phyloP scores from a whole-genome alignment of 1,140 invertebrate species.

The Cryptotermes secundus region DNA sequence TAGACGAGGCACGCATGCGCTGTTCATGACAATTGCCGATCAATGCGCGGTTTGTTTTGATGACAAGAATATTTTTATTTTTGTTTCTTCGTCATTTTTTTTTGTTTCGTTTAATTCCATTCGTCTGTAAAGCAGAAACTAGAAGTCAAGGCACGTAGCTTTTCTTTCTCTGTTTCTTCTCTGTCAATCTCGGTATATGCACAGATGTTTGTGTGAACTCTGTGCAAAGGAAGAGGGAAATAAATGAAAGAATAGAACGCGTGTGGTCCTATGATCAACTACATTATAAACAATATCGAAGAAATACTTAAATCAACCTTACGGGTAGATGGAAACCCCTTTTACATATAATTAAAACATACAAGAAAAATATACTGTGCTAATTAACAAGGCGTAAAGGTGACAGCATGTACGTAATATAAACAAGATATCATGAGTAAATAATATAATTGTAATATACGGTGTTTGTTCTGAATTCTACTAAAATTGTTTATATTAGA shows the following conservation, averaged over 20 bases:
- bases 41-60: constrained; percentile 16
- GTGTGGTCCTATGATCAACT: background rate
- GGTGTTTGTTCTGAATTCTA: no score
- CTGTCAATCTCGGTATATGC: background rate
- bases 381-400: no score
- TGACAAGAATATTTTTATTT: constrained; percentile 12
- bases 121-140: background rate
- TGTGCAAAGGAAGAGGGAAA: background rate
- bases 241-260: background rate
- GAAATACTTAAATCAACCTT: background rate
- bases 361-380: no score
- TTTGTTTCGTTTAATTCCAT: constrained; percentile 4
- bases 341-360: no score
- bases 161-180: background rate
- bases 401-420: no score
- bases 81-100: background rate
- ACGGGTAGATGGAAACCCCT: background rate
- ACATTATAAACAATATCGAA: background rate
- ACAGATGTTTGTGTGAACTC: background rate
- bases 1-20: constrained; percentile 12
- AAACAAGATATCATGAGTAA: no score
- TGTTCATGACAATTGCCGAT: background rate
- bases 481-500: no score
- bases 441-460: no score
- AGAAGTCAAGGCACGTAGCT: constrained; percentile 14